phyloP scores from a whole-genome alignment of 2,888 invertebrate genomes.

The Cosmopolites sordidus region DNA sequence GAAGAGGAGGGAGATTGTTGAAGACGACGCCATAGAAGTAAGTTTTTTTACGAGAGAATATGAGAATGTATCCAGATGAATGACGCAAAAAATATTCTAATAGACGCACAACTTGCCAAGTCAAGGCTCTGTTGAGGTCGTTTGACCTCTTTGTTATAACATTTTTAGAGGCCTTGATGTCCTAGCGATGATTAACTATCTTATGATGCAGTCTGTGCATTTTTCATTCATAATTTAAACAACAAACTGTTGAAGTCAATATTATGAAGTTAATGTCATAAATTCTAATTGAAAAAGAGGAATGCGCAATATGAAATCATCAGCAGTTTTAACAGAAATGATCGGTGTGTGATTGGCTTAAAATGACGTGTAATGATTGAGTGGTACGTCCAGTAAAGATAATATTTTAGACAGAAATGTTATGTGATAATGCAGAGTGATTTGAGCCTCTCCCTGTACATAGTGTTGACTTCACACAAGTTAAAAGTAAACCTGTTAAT shows the following conservation, averaged over 20 bases:
- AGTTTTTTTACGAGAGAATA: slow-evolving; percentile 1
- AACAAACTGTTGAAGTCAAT: slow-evolving; percentile 1
- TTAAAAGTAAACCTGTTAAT: slow-evolving; percentile 3
- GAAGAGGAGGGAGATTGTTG: background rate
- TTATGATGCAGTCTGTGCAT: slow-evolving; percentile 11
- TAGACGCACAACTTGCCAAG: slow-evolving; percentile 25
- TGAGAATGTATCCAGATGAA: background rate
- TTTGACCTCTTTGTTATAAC: slow-evolving; percentile 19
- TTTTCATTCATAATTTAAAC: background rate
- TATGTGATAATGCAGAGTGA: too few species aligned
- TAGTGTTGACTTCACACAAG: slow-evolving; percentile 2
- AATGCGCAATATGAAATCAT: too few species aligned
- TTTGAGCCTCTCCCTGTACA: background rate
- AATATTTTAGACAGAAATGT: too few species aligned
- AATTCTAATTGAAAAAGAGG: background rate
- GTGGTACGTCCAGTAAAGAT: too few species aligned
- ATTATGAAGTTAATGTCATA: too few species aligned
- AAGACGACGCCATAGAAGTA: background rate
- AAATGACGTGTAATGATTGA: too few species aligned
- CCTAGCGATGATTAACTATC: slow-evolving; percentile 12
- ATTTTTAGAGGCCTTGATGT: slow-evolving; percentile 17
- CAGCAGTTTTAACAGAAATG: too few species aligned
- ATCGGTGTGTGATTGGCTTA: too few species aligned
- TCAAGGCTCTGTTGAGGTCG: slow-evolving; percentile 19
- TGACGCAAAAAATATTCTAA: background rate